Conservation (phyloP, 1,140 invertebrate genomes). For the Eupeodes corollae region DNA sequence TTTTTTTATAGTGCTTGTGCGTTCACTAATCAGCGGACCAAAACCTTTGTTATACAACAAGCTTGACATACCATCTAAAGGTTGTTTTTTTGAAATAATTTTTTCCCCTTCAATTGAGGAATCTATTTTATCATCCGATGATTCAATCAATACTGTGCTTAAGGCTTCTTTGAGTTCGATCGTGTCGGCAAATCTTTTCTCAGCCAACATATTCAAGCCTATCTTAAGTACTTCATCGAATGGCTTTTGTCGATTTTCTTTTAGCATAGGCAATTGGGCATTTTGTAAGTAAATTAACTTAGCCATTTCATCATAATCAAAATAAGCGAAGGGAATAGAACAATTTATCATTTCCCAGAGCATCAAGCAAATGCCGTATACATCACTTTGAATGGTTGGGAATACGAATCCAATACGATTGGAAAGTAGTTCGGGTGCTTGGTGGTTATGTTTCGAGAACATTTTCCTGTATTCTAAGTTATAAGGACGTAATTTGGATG, state of each 20-base stretch:
- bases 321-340: constrained; percentile 4
- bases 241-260: background rate
- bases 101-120: too few relatives aligned
- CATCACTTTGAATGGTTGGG: constrained; percentile 2
- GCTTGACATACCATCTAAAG: too few relatives aligned
- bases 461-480: constrained; percentile 1
- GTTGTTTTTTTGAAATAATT: too few relatives aligned
- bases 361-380: constrained; percentile 1
- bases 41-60: too few relatives aligned
- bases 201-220: too few relatives aligned
- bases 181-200: too few relatives aligned
- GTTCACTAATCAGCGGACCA: too few relatives aligned
- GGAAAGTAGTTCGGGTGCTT: constrained; percentile 5
- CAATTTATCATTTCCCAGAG: constrained; percentile 5
- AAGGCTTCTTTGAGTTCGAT: too few relatives aligned
- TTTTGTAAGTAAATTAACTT: background rate
- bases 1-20: constrained; percentile 2
- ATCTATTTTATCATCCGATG: too few relatives aligned
- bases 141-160: too few relatives aligned
- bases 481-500: background rate
- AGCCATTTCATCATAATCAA: background rate
- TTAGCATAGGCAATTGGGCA: constrained; percentile 1
- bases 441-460: constrained; percentile 3
- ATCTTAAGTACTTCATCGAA: too few relatives aligned
- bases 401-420: background rate